Evolutionary conservation across 1,140 invertebrate species (phyloP).

Genomic region (Batillaria attramentaria): DNA sequence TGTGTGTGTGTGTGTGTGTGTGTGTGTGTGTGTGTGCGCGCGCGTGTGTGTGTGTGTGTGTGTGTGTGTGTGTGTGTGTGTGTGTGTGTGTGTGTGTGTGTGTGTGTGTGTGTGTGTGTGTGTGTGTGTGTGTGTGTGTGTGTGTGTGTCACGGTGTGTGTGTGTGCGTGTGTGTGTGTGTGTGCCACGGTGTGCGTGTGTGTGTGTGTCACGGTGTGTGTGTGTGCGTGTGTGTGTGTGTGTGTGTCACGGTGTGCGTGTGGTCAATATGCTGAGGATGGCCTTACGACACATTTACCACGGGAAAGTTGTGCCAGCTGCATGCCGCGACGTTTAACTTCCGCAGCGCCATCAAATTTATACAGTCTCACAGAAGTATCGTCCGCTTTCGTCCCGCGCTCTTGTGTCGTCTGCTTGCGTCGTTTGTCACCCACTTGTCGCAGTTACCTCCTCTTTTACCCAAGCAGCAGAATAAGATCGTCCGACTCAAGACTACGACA

Average conservation of each 20-base stretch:
- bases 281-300: neutral
- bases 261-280: neutral
- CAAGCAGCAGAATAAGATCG: no score
- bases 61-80: slow-evolving; percentile 16
- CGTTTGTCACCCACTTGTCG: no score
- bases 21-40: neutral
- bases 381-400: no score
- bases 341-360: no score
- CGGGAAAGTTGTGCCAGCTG: no score
- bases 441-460: no score
- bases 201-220: neutral
- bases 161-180: neutral
- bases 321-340: no score
- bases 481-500: no score
- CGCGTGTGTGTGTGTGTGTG: slow-evolving; percentile 6
- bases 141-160: neutral
- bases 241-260: neutral
- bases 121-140: neutral
- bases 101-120: neutral
- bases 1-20: slow-evolving; percentile 6
- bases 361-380: no score
- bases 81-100: slow-evolving; percentile 16
- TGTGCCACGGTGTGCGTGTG: no score
- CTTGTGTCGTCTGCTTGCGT: no score
- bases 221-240: neutral